Evolutionary conservation across 2,888 invertebrate genomes (phyloP), one percentile per base, ranked within the genome.

Genomic region (Eupithecia centaureata): DNA sequence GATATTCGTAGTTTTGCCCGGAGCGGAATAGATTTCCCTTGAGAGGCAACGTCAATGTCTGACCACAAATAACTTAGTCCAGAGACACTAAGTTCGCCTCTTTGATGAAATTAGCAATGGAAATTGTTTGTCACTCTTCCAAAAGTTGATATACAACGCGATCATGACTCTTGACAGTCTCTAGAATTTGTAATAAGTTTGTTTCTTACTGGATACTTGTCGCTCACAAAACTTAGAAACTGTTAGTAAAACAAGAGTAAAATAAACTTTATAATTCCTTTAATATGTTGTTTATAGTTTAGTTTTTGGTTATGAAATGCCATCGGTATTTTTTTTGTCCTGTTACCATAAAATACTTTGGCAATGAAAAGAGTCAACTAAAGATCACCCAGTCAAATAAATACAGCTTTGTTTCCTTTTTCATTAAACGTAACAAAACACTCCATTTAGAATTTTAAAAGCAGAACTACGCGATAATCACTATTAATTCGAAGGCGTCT

Each of bases 11-110:
- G 18, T 81, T 70, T 66, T 68, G 77, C 78, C 74, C 67, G 72
- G 76, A 73, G 75, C 77, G 68, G 68, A 71, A 73, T 68, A 82
- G 78, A 83, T 83, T 83, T 83, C 83, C 83, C 81, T 28, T 0
- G 81, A 71, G 83, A 52, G 13, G 35, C 67, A 70, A 72, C 68
- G 73, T 73, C 75, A 70, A 71, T 71, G 67, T 54, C 67, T 70
- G 65, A 56, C 60, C 58, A 70, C 70, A 65, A 72, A 70, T 72
- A 68, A 65, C 54, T 63, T 67, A 35, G 32, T 59, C 52, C 18
- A 35, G 54, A 28, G 60, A 54, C 52, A 58, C 32, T 60, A 47
- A 33, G 63, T 67, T 28, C 15, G 22, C 28, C 28, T 62, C 63
- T 68, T 63, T 57, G 30, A 63, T 63, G 57, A 64, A 68, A 64